These are phyloP conservation scores for Platycheirus rosarum DNA, from an alignment of 2,888 invertebrate species.

Conservation along the genomic window DNA sequence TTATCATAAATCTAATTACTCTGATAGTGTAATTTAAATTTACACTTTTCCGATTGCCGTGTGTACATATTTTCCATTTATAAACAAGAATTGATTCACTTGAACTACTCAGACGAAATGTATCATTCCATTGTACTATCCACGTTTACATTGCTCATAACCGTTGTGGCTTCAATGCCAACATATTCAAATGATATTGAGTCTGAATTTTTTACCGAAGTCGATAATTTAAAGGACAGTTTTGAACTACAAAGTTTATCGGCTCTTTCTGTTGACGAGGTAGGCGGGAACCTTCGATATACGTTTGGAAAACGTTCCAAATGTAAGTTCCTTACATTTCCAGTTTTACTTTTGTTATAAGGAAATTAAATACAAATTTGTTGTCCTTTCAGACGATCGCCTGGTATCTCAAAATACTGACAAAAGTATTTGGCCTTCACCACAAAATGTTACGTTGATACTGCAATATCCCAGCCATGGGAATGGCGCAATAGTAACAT, in stretches of 20 bases:
- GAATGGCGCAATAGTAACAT: conserved; percentile 71
- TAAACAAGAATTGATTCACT: not conserved
- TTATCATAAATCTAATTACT: conserved; percentile 2
- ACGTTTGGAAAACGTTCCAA: conserved; percentile 49
- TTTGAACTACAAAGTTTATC: not conserved
- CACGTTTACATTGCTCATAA: not conserved
- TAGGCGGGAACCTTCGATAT: conserved; percentile 38
- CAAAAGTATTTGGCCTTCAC: conserved; percentile 36
- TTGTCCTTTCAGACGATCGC: conserved; percentile 60
- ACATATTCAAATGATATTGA: not conserved
- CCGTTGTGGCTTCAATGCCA: not conserved
- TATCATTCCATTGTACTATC: not conserved
- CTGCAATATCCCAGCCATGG: conserved; percentile 71
- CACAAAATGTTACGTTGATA: conserved; percentile 67
- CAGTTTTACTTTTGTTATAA: not conserved
- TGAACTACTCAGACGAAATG: conserved; percentile 5
- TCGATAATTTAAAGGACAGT: not conserved
- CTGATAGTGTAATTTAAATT: not conserved
- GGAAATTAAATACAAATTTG: not conserved
- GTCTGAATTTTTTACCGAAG: not conserved
- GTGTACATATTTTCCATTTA: not conserved
- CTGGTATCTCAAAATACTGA: conserved; percentile 66
- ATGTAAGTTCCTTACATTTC: conserved; percentile 45
- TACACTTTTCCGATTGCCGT: not conserved
- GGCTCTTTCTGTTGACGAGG: not conserved